Conservation (phyloP, 2,888 invertebrate genomes). For the Eurytoma adleriae region DNA sequence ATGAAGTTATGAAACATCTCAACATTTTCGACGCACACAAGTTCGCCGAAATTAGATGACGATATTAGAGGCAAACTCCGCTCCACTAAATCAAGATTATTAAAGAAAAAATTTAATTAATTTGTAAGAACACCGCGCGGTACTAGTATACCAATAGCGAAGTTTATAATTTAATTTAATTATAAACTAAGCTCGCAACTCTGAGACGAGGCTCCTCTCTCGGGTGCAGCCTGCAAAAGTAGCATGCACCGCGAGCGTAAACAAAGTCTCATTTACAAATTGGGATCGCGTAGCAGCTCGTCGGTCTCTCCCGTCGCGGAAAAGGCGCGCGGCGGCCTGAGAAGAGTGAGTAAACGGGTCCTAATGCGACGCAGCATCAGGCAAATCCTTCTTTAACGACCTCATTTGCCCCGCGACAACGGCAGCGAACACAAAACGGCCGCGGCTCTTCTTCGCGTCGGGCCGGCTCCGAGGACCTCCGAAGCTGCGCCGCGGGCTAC, state of each 20-base stretch:
- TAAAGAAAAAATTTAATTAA: no score
- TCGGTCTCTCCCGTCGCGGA: neutral
- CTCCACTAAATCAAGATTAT: no score
- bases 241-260: slow-evolving; percentile 20
- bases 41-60: neutral
- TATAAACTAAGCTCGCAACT: neutral
- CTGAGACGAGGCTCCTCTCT: neutral
- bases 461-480: slow-evolving; percentile 7
- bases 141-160: neutral
- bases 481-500: slow-evolving; percentile 40
- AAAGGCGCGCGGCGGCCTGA: slow-evolving; percentile 11
- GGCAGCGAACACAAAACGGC: slow-evolving; percentile 49
- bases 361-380: slow-evolving; percentile 61
- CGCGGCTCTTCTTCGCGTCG: neutral
- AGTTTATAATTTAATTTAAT: neutral
- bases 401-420: slow-evolving; percentile 67
- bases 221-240: neutral
- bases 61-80: neutral
- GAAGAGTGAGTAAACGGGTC: slow-evolving; percentile 43
- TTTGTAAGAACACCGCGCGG: neutral
- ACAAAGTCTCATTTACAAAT: slow-evolving; percentile 45
- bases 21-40: neutral
- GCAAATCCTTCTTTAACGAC: slow-evolving; percentile 66
- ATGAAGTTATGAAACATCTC: neutral
- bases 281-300: slow-evolving; percentile 16